Base-by-base conservation (phyloP, 2,888 invertebrate species). In the Noctua janthe region DNA sequence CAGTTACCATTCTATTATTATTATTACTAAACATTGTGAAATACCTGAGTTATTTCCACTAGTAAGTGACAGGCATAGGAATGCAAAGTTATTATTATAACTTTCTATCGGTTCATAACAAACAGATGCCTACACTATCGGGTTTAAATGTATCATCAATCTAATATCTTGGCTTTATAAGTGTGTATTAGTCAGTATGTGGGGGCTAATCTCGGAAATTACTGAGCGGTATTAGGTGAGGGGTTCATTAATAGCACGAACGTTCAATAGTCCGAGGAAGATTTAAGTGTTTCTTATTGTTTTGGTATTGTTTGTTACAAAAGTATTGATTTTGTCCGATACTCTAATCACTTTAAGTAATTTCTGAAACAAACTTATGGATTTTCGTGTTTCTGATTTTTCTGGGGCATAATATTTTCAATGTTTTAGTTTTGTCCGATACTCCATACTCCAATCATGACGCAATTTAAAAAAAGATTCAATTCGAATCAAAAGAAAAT, bases 71-170 rank as follows among this genome's bases (percentile, higher is more conserved):
- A 62, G 49, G 43, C 69, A 17, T n/a, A 66, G 87, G 76, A 75
- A 87, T 67, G 64, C 72, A 47, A 29, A 20, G 56, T 71, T 85
- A 76, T 78, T 78, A 88, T 64, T 81, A 35, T 67, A 74, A 51
- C 59, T 29, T 15, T 15, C 62, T 76, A 84, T 75, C 84, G 66
- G 74, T n/a, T 67, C 29, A 74, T 54, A 75, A 47, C 54, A 78
- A 88, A 78, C 86, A 88, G 86, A 78, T 75, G 88, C 66, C 71
- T 39, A 23, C 39, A 62, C 7, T 78, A 56, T 69, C n/a, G 73
- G 73, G 35, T 43, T 78, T 29, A 69, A 79, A 76, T 74, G 47
- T 77, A 82, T 79, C 86, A 73, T 85, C 35, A 73, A 85, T 88
- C 76, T 72, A 62, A 70, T 70, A 76, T 47, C 72, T 17, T 15